Percentiles rank a stretch among this genome's conserved stretches.
phyloP scores from a whole-genome alignment of 2,113 vertebrate genomes.

The Lamprotornis superbus region DNA sequence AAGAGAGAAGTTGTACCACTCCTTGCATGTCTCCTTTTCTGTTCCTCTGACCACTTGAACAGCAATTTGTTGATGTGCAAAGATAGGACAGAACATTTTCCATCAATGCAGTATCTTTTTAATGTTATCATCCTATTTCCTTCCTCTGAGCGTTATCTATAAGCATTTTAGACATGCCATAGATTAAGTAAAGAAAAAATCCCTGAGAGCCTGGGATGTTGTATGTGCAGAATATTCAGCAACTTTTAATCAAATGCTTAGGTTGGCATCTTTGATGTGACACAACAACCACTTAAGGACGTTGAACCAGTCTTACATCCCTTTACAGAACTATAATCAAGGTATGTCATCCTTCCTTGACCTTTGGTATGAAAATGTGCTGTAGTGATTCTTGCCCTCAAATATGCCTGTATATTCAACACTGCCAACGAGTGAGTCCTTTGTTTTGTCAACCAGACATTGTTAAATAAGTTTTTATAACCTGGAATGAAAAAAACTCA shows the following conservation, averaged over 20 bases:
- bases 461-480: not conserved
- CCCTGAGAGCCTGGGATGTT: not conserved
- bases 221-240: not conserved
- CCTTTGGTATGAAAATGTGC: not conserved
- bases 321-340: not conserved
- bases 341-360: not conserved
- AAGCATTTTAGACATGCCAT: not conserved
- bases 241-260: not conserved
- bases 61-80: not conserved
- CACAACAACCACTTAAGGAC: not conserved
- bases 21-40: not conserved
- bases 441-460: slow-evolving; percentile 21
- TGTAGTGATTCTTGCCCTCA: not conserved
- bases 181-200: not conserved
- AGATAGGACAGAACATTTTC: not conserved
- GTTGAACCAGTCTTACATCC: not conserved
- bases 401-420: not conserved
- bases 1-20: not conserved
- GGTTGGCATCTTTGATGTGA: not conserved
- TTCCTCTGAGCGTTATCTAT: not conserved
- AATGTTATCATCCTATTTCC: not conserved
- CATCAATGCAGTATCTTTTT: not conserved
- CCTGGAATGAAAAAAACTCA: not conserved
- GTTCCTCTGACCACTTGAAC: not conserved
- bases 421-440: not conserved